These are phyloP conservation scores for Actinopyga echinites DNA, from an alignment of 53 echinoderm and acorn worm genomes.

Conservation along the genomic window DNA sequence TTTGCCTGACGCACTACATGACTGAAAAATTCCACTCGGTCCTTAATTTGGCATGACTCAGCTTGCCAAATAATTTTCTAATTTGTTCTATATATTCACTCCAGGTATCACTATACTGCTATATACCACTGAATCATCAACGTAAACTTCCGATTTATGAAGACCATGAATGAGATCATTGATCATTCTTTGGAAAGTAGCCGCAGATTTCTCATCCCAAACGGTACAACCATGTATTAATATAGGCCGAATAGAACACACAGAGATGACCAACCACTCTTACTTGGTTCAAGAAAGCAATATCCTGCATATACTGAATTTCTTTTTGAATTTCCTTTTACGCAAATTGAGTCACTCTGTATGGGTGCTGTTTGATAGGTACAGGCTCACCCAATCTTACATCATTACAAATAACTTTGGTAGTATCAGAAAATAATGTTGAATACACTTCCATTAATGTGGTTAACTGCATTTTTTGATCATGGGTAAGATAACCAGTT, in stretches of 20 bases:
- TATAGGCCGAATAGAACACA: not conserved
- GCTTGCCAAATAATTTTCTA: not conserved
- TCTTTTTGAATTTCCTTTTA: not conserved
- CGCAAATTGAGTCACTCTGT: conserved; percentile 1
- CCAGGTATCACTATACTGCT: conserved; percentile 15
- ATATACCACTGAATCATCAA: not conserved
- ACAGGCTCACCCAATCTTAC: not conserved
- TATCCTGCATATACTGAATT: not conserved
- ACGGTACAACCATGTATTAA: too few relatives aligned
- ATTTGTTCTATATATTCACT: not conserved
- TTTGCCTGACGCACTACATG: too few relatives aligned
- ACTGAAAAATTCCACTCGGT: too few relatives aligned
- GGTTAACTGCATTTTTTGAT: not conserved
- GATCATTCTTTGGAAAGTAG: not conserved
- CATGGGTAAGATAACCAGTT: not conserved
- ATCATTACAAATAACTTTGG: conserved; percentile 4
- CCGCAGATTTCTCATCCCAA: not conserved
- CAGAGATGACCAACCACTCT: not conserved
- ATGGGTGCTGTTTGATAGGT: conserved; percentile 38
- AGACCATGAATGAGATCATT: not conserved
- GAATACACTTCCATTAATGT: not conserved
- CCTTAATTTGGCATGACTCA: not conserved
- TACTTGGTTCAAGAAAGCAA: not conserved
- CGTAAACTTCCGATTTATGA: not conserved
- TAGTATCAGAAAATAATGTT: not conserved